phyloP scores from a whole-genome alignment of 2,113 vertebrate genomes.

The Rhodinocichla rosea region DNA sequence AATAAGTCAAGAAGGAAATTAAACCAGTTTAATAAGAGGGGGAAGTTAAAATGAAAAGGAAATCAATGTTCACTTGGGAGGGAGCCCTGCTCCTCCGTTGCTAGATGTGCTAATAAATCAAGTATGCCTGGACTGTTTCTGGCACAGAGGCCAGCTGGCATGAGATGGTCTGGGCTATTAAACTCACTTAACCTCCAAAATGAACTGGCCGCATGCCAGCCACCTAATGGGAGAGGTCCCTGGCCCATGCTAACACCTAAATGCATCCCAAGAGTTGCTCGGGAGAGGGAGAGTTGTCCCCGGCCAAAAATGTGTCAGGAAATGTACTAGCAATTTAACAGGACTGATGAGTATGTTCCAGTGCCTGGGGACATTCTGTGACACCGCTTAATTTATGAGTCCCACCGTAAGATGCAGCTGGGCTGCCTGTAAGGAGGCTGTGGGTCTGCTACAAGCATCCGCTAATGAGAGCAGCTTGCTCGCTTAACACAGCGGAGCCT shows the following conservation, averaged over 20 bases:
- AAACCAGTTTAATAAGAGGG: slow-evolving; percentile 12
- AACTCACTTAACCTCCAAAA: slow-evolving; percentile 46
- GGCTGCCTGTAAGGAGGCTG: neutral
- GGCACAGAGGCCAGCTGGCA: slow-evolving; percentile 11
- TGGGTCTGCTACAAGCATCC: neutral
- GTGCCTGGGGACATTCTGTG: slow-evolving; percentile 36
- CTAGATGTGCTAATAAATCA: slow-evolving; percentile 31
- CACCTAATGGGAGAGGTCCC: slow-evolving; percentile 29
- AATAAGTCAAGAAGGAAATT: slow-evolving; percentile 47
- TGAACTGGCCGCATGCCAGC: slow-evolving; percentile 26
- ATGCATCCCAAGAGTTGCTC: neutral
- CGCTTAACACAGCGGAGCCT: neutral
- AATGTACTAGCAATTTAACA: slow-evolving; percentile 27
- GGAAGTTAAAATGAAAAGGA: slow-evolving; percentile 46
- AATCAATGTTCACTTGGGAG: slow-evolving; percentile 46
- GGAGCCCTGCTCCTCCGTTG: neutral
- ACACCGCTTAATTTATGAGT: slow-evolving; percentile 42
- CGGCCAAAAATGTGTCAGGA: slow-evolving; percentile 41
- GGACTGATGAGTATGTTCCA: slow-evolving; percentile 28
- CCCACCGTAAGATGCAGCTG: neutral
- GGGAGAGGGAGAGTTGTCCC: neutral
- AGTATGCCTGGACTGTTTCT: slow-evolving; percentile 17
- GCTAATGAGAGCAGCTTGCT: neutral
- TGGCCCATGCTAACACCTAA: slow-evolving; percentile 23
- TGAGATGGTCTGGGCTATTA: slow-evolving; percentile 32